Evolutionary conservation across 2,113 vertebrate species (phyloP), one percentile per base, ranked within the genome.

Genomic region (Hyla sarda): DNA sequence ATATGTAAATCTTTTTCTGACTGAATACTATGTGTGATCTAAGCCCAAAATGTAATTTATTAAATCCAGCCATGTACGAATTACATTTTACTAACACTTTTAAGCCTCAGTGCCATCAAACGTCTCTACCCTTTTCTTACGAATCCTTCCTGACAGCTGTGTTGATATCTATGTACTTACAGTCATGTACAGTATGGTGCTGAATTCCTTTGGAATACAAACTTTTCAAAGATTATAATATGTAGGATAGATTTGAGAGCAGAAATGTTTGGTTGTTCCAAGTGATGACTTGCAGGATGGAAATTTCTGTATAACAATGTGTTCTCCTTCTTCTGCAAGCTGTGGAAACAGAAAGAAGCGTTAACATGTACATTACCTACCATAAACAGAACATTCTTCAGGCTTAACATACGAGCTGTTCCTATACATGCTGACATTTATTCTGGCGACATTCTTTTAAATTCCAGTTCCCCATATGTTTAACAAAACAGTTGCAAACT

Each of bases 251-350:
- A 58, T 74, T 12, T 25, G 30, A 52, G 54, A 25, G 23, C 28
- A 84, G 16, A 83, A 41, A 76, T 50, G 56, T 77, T 48, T 65
- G 54, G 2, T 56, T 76, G 16, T 65, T 74, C 58, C 54, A 84
- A 60, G 52, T 84, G 72, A 84, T 84, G 83, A 32, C 73, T 84
- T 76, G 73, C 83, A 84, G 83, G 47, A 76, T 45, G 83, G 83
- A 84, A 84, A 84, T 76, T 84, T 84, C 52, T 65, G 19, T 76
- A 13, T 50, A n/a, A 76, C 37, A 84, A 76, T 65, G 73, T 84
- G 72, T 76, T 65, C 73, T 75, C 19, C 72, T 50, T 76, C 30
- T 76, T 50, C 19, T 48, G 19, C 71, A 62, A 8, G 14, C 72
- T 5, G 19, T 84, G 83, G 56, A 76, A 76, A 84, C 25, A 28